Conservation (phyloP, 2,113 vertebrate species). For the Nesospiza acunhae region DNA sequence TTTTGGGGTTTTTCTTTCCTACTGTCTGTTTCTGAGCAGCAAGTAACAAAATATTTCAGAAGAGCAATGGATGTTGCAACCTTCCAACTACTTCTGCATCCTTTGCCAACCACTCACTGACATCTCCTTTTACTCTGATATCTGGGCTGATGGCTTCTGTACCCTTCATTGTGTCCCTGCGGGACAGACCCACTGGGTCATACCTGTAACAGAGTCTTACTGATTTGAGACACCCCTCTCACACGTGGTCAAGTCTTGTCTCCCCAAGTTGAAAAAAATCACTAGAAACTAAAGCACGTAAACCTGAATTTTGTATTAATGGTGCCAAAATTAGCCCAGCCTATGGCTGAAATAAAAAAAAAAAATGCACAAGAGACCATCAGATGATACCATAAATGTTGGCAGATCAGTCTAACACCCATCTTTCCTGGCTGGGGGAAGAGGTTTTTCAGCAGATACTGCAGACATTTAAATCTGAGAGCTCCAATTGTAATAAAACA, state of each 20-base stretch:
- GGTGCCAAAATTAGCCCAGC: neutral
- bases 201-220: neutral
- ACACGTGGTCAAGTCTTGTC: fast-evolving
- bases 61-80: fast-evolving
- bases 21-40: neutral
- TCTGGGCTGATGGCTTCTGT: fast-evolving
- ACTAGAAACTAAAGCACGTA: neutral
- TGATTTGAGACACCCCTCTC: neutral
- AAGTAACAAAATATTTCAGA: neutral
- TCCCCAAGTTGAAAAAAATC: neutral
- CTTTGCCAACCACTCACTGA: neutral
- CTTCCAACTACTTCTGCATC: neutral
- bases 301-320: neutral
- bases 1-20: neutral
- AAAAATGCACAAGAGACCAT: neutral
- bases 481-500: neutral
- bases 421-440: fast-evolving
- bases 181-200: neutral
- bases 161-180: fast-evolving
- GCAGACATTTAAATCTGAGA: neutral
- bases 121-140: neutral
- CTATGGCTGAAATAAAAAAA: neutral
- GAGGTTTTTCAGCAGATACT: neutral
- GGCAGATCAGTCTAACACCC: neutral
- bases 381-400: fast-evolving